Base-by-base conservation (phyloP, 2,113 vertebrate genomes). In the Oceanites oceanicus region DNA sequence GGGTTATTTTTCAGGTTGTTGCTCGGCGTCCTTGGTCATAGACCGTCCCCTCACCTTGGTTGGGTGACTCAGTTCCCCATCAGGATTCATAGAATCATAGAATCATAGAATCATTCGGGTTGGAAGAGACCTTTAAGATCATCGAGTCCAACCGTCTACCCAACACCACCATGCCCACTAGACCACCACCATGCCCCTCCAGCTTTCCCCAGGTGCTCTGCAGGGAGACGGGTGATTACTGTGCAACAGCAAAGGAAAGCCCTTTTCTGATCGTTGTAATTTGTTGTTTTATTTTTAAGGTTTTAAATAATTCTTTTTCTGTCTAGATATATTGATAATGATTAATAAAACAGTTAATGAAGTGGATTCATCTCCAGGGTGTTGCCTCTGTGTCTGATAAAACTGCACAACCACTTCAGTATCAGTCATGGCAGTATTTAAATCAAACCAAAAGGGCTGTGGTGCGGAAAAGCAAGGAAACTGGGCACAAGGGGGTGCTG, bases 181-280 rank as follows among this genome's bases (percentile, higher is more conserved):
- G n/a, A n/a, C n/a, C n/a, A n/a, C n/a, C n/a, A n/a, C n/a, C n/a
- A n/a, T n/a, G n/a, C n/a, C n/a, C 18, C 84, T 68, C 36, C 44
- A 44, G 20, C 63, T 59, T 70, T 68, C 38, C 32, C 55, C 27
- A 32, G 38, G 11, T 52, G 68, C 58, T 63, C 47, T 30, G 16
- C 1, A 1, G 13, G 71, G 11, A 61, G 70, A 23, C 0, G 6
- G 29, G 29, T 23, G 10, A 34, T 21, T 40, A 29, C 50, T 4
- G 27, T 3, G 16, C 26, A 56, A 34, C 8, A 4, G 52, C 38
- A 40, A 40, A 5, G 29, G 34, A 38, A 40, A 59, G 45, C 19
- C 44, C 30, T 73, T 47, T n/a, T 50, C 62, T 45, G 29, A 29
- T 16, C 4, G 0, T 3, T 38, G 25, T 14, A 17, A 40, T 25